phyloP scores from a whole-genome alignment of 2,113 vertebrate genomes.

The Heteronetta atricapilla region DNA sequence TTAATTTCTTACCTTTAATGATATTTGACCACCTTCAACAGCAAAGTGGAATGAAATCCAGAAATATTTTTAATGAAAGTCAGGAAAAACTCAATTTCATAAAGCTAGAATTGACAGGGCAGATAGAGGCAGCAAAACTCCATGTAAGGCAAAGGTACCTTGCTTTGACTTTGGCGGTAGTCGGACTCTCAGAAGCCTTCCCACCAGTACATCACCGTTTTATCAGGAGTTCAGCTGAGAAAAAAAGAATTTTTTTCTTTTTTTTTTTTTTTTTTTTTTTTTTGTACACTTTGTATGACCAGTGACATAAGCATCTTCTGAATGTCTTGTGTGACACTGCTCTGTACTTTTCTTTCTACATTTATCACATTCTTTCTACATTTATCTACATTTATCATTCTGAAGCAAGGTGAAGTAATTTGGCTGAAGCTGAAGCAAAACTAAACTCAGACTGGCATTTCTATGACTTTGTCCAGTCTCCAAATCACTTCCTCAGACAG shows the following conservation, averaged over 20 bases:
- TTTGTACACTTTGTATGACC: not conserved
- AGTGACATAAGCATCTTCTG: not conserved
- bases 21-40: not conserved
- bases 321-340: not conserved
- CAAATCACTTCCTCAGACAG: not conserved
- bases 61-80: not conserved
- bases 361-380: not conserved
- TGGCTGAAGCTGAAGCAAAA: not conserved
- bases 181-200: not conserved
- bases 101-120: not conserved
- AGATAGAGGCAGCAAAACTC: not conserved
- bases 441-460: not conserved
- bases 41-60: not conserved
- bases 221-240: not conserved
- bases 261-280: not conserved
- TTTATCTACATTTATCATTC: not conserved
- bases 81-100: not conserved
- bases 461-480: not conserved
- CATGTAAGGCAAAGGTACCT: not conserved
- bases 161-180: not conserved
- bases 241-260: not conserved
- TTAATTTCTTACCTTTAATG: not conserved
- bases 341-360: not conserved
- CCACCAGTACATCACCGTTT: not conserved
- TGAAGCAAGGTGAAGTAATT: not conserved